phyloP scores from a whole-genome alignment of 2,113 vertebrate species.

The Hypanus sabinus region DNA sequence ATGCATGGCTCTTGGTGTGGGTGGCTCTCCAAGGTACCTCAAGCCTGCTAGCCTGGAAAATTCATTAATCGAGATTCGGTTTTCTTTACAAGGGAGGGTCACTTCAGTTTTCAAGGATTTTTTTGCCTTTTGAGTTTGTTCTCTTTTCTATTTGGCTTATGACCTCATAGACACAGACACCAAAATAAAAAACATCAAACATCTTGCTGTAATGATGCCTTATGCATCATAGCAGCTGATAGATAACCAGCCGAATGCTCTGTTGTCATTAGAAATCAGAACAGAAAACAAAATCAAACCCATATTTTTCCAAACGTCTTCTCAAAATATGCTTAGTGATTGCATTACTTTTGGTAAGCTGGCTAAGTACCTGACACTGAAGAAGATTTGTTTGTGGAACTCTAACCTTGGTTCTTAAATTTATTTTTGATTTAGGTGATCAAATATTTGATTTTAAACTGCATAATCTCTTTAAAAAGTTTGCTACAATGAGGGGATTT shows the following conservation, averaged over 20 bases:
- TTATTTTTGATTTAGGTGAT: not conserved
- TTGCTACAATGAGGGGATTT: too few relatives aligned
- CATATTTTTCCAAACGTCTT: not conserved
- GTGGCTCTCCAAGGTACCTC: not conserved
- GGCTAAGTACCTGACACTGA: not conserved
- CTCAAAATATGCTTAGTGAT: not conserved
- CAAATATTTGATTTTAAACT: not conserved
- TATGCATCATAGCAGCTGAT: not conserved
- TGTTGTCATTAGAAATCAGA: not conserved
- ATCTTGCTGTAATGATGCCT: not conserved
- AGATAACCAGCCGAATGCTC: not conserved
- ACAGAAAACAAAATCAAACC: not conserved
- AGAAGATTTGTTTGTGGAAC: not conserved
- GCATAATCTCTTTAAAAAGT: too few relatives aligned
- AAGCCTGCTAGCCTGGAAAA: not conserved
- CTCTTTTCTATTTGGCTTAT: not conserved
- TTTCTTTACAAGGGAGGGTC: not conserved
- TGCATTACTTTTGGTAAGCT: not conserved
- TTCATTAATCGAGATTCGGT: not conserved
- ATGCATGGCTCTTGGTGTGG: not conserved
- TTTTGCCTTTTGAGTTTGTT: not conserved
- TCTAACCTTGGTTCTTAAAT: not conserved
- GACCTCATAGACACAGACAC: not conserved
- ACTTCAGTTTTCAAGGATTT: not conserved
- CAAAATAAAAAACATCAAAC: not conserved